Base-by-base conservation (phyloP, 2,888 invertebrate species). In the Ochropleura plecta region DNA sequence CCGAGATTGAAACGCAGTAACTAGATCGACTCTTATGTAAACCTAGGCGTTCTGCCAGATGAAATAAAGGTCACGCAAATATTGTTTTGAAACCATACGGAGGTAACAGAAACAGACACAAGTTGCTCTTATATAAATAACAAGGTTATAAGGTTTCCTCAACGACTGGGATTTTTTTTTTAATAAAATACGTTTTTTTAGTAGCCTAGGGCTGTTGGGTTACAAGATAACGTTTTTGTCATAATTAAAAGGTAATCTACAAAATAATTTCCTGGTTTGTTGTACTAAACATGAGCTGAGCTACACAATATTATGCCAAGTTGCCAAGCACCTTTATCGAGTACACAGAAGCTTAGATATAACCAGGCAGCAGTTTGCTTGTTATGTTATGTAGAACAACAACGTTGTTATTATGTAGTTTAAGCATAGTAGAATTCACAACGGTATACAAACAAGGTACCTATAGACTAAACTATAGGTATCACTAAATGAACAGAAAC, bases 31-130 rank as follows among this genome's bases (percentile, higher is more conserved):
- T 79, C 66, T 69, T 78, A 60, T 64, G 78, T 84, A 79, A 84
- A 76, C 48, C 68, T 73, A 80, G 76, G 75, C 79, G 69, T 51
- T 64, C 44, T 79, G 64, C 75, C 73, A 76, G 78, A 76, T 59
- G 62, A 74, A 79, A 76, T 73, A 78, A 82, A 82, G 70, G 82
- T 74, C 77, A 78, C 70, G 51, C 68, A 86, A 84, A 86, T 86
- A 86, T 77, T 83, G 71, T 84, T 79, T 77, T 76, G 53, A 73
- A 55, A 59, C 20, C 42, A 40, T 42, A 62, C 55, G 62, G 42
- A 78, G 80, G 66, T 67, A 79, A 64, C 62, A 65, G 42, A 64
- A 79, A 64, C 62, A 65, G 42, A 64, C 64, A 49, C 46, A 59
- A 12, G 60, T 46, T 20, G 55, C 57, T 66, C 69, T 83, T 68